Evolutionary conservation across 1,140 invertebrate genomes (phyloP), one percentile per base, ranked within the genome.

Genomic region (Bombus picipes): DNA sequence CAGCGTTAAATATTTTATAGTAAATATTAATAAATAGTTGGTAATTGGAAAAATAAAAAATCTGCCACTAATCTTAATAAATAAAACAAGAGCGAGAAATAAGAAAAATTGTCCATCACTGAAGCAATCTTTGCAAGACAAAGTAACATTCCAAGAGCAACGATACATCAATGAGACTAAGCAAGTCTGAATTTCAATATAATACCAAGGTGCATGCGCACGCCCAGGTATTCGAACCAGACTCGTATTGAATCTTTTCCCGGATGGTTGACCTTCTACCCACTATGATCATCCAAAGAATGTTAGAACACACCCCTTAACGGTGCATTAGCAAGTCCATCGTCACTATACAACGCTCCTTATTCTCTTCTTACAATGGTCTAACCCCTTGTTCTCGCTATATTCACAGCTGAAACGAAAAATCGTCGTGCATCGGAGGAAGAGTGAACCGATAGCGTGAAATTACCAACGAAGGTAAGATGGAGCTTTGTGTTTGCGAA

Each of bases 291-390:
- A 28, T 81, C 71, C 71, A 22, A 68, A 70, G 84, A 85, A 85
- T 85, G 84, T 53, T 22, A 28, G 79, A 75, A 85, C 84, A 85
- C 84, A 74, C 84, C 84, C 71, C 47, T 53, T 74, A 86, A 86
- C 81, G 85, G 84, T 84, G 84, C 78, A 85, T 81, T 34, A 76
- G 43, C 18, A n/a, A 41, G 25, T 75, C 68, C 10, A 62, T 39
- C 37, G 32, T 59, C 32, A 28, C 71, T 74, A 57, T 39, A 37
- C 18, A 13, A 4, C 2, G n/a, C 37, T 41, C 0, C 15, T 10
- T 25, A 18, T 41, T 43, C 28, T 43, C 28, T 15, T 73, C 34
- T 32, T 28, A 39, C 22, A 73, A 25, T 47, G 22, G 1, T 32
- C 15, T 39, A 73, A 13, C 8, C 8, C 41, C 13, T 18, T 41